A percentile compares a stretch with the other conserved stretches of the same genome.
Conservation (phyloP, 2,797 vertebrate genomes). For the Fratercula arctica region DNA sequence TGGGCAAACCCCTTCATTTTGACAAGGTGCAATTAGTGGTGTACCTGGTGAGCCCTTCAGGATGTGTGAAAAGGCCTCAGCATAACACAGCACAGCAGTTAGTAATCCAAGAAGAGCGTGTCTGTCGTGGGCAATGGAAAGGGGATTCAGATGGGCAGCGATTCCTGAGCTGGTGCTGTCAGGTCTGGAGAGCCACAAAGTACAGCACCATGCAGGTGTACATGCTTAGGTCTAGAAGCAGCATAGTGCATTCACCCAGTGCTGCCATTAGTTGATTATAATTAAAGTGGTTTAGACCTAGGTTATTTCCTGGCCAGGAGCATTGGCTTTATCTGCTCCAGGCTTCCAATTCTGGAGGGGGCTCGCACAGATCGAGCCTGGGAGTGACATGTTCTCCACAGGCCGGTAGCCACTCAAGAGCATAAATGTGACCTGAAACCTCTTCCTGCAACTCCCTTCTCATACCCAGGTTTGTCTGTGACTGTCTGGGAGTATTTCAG, state of each 20-base stretch:
- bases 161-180: neutral
- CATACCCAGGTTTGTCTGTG: neutral
- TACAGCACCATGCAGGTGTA: too few species aligned
- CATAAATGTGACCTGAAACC: neutral
- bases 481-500: neutral
- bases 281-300: neutral
- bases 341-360: too few species aligned
- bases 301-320: neutral
- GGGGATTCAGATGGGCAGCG: neutral
- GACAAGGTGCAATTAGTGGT: neutral
- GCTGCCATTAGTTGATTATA: neutral
- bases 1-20: neutral
- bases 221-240: neutral
- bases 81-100: neutral
- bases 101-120: neutral
- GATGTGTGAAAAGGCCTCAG: neutral
- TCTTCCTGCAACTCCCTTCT: neutral
- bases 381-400: neutral
- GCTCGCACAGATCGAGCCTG: accelerated
- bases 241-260: neutral
- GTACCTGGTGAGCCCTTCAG: neutral
- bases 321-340: neutral
- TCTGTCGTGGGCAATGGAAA: neutral
- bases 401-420: neutral
- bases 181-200: neutral